Evolutionary conservation across 2,797 vertebrate genomes (phyloP).

Genomic region (Lophotriccus pileatus): DNA sequence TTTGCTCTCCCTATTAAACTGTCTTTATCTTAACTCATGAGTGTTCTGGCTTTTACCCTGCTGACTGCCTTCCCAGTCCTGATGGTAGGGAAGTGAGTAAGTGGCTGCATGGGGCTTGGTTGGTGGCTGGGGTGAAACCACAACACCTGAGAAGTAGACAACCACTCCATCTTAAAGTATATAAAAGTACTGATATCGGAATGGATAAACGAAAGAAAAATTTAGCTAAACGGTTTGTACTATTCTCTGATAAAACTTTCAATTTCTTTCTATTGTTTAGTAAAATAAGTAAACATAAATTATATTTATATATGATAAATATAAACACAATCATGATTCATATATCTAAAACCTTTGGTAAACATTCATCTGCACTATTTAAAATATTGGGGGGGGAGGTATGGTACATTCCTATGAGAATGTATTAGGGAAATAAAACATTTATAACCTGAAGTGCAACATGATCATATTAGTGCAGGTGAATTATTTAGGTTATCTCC

Average conservation of each 20-base stretch:
- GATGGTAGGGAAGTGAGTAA: neutral
- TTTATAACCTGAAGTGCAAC: slow-evolving; percentile 43
- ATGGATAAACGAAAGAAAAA: neutral
- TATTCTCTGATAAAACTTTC: neutral
- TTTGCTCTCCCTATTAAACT: neutral
- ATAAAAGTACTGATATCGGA: neutral
- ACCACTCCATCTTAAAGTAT: neutral
- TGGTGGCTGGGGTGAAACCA: neutral
- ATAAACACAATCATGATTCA: neutral
- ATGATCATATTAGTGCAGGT: slow-evolving; percentile 39
- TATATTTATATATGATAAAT: neutral
- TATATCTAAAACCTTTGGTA: neutral
- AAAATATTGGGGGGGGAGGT: neutral
- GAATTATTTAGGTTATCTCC: slow-evolving; percentile 57
- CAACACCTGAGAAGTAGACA: neutral
- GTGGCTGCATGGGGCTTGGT: neutral
- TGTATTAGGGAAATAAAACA: slow-evolving; percentile 12
- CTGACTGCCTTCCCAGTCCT: neutral
- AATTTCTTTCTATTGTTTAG: neutral
- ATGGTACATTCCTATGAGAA: neutral
- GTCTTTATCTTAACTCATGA: neutral
- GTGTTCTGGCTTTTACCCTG: neutral
- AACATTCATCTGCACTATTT: neutral
- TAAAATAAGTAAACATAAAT: neutral
- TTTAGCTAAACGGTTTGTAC: neutral